phyloP scores from a whole-genome alignment of 2,113 vertebrate species.

The Cyanoramphus novaezelandiae region DNA sequence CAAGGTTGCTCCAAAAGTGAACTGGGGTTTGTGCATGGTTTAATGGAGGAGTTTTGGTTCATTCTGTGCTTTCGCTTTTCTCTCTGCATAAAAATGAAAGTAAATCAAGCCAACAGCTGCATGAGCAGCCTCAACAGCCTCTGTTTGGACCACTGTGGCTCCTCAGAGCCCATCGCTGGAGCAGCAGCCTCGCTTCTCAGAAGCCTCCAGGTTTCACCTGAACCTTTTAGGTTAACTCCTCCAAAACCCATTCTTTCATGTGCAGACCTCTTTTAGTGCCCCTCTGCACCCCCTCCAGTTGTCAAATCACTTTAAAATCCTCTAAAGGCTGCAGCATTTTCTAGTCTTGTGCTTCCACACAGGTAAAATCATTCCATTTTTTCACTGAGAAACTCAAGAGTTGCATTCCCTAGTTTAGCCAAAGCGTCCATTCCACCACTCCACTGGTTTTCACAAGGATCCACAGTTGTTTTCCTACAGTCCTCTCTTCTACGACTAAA shows the following conservation, averaged over 20 bases:
- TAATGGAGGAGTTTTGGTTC: background rate
- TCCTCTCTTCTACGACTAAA: background rate
- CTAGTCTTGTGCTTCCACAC: fast-evolving
- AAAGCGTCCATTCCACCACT: background rate
- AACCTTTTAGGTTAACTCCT: background rate
- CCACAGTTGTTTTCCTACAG: background rate
- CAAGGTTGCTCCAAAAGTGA: background rate
- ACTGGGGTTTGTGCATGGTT: background rate
- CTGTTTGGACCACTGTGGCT: background rate
- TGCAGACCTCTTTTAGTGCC: background rate
- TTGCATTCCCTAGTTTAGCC: background rate
- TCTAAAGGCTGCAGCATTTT: fast-evolving
- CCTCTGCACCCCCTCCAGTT: background rate
- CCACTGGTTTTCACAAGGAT: background rate
- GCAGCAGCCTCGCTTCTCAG: background rate
- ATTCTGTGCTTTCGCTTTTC: background rate
- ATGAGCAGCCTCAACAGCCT: background rate
- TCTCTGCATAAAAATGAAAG: background rate
- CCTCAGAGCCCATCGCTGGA: background rate
- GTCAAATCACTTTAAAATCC: background rate
- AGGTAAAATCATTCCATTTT: background rate
- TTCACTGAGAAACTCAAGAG: background rate
- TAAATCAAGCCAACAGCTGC: background rate
- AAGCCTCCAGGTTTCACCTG: background rate
- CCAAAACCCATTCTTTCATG: background rate